Conservation (phyloP, 2,113 vertebrate species). For the Kryptolebias marmoratus region DNA sequence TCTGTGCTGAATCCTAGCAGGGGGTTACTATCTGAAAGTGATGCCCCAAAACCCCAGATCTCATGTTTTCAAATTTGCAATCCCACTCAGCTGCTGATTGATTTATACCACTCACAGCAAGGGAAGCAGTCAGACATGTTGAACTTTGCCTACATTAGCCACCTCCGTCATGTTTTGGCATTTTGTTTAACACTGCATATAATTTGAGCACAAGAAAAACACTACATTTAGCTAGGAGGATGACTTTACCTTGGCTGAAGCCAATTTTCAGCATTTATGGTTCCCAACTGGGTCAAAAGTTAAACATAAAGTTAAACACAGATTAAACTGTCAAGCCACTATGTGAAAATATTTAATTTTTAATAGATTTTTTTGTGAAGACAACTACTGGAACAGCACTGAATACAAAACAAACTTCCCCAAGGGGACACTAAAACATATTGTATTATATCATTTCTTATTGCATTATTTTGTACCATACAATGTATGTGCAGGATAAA, state of each 20-base stretch:
- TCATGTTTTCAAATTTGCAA: conserved; percentile 5
- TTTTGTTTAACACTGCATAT: conserved; percentile 3
- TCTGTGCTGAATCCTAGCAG: conserved; percentile 1
- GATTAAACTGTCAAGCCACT: background rate
- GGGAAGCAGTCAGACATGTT: background rate
- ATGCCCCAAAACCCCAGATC: background rate
- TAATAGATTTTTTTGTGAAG: too few relatives aligned
- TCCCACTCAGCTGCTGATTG: background rate
- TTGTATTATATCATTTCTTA: too few relatives aligned
- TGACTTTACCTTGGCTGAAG: background rate
- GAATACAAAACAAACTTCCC: too few relatives aligned
- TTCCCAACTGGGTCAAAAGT: too few relatives aligned
- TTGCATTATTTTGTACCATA: too few relatives aligned
- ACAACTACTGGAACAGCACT: too few relatives aligned
- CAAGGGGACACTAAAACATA: too few relatives aligned
- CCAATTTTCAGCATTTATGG: conserved; percentile 3
- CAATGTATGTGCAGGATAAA: too few relatives aligned
- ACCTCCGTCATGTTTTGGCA: background rate
- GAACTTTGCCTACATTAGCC: background rate
- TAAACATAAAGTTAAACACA: background rate
- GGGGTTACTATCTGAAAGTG: conserved; percentile 10
- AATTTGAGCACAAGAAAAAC: background rate
- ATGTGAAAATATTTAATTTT: too few relatives aligned
- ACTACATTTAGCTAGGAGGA: conserved; percentile 23
- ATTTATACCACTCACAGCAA: conserved; percentile 7